Evolutionary conservation across 2,113 vertebrate species (phyloP).

Genomic region (Chrysochloris asiatica): DNA sequence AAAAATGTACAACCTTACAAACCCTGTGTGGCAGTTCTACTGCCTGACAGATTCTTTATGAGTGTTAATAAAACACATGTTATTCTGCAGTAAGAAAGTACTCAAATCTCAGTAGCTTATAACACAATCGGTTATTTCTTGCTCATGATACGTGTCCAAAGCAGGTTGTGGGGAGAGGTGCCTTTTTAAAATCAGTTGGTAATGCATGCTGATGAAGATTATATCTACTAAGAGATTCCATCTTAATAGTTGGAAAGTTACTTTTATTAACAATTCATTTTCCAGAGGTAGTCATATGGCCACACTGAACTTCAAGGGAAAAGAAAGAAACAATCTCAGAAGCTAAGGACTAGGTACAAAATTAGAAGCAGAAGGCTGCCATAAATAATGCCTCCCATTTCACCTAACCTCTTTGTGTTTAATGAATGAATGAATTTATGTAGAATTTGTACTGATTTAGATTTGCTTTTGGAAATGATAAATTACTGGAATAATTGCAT

Average conservation of each 20-base stretch:
- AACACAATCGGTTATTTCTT: conserved; percentile 8
- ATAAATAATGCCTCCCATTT: background rate
- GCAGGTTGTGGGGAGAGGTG: background rate
- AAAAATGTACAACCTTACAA: background rate
- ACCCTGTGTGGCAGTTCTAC: background rate
- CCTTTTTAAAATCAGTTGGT: background rate
- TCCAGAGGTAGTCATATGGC: background rate
- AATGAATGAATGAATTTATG: conserved; percentile 18
- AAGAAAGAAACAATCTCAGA: too few species aligned
- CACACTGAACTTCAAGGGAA: background rate
- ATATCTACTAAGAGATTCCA: background rate
- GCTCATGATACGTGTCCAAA: background rate
- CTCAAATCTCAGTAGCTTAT: background rate
- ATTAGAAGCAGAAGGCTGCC: background rate
- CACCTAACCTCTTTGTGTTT: background rate
- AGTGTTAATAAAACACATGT: background rate
- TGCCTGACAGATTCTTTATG: background rate
- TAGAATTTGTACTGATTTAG: conserved; percentile 37
- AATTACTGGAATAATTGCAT: conserved; percentile 24
- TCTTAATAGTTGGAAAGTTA: background rate
- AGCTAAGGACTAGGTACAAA: too few species aligned
- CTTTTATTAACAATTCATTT: background rate
- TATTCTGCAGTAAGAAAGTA: background rate
- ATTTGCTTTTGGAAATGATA: conserved; percentile 12
- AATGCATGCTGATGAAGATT: background rate